Base-by-base conservation (phyloP, 2,113 vertebrate genomes). In the Anarrhichthys ocellatus region DNA sequence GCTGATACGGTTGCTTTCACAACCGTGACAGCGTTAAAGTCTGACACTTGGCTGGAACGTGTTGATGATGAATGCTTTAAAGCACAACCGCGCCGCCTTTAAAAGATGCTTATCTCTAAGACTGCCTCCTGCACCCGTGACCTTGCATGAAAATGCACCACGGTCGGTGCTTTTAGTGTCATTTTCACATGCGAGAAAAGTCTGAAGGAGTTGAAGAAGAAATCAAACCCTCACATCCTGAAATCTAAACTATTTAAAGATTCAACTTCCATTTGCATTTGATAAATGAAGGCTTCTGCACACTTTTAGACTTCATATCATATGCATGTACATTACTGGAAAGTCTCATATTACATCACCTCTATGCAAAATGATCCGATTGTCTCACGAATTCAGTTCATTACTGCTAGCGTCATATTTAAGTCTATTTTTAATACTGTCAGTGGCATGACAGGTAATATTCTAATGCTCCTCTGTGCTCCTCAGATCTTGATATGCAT, bases 301-400 rank as follows among this genome's bases (percentile, higher is more conserved):
- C 24, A 20, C 15, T 15, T 17, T 29, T 29, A 34, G 36, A 32
- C 64, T 22, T 40, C 6, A 58, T 29, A 40, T 72, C 58, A 40
- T 38, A 62, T 76, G 11, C 56, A 62, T 34, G n/a, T 52, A 7
- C 24, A 42, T 77, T 46, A 70, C 40, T 54, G 52, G 24, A 76
- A 52, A 29, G 27, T 42, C 44, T 52, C 50, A 32, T 66, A 11
- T 18, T 52, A 13, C 10, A 67, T 79, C 32, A 14, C 62, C 64
- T 76, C 62, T 9, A 34, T 64, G 29, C 27, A 50, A 5, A 48
- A 40, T 9, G 15, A 34, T 14, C 52, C 46, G 73, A 42, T 73
- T 32, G n/a, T 79, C 63, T 83, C 50, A 59, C 40, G 81, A 72
- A 88, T 73, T 68, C 67, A 76, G 36, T 78, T 86, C 61, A 84